Evolutionary conservation across 2,113 vertebrate genomes (phyloP).

Genomic region (Thunnus maccoyii): DNA sequence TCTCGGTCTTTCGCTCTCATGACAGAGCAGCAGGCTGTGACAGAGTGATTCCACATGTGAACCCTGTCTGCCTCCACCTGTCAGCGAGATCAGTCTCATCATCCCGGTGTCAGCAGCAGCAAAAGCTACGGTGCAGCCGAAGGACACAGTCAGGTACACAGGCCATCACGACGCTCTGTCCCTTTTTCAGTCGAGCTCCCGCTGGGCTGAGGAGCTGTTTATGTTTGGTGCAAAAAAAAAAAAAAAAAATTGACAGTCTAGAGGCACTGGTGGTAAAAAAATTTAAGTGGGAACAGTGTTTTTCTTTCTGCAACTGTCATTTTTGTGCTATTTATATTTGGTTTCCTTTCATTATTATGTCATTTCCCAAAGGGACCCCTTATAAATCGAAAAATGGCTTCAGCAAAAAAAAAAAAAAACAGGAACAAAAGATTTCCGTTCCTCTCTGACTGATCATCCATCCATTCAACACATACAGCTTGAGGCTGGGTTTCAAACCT

Average conservation of each 20-base stretch:
- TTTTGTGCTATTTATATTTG: not conserved
- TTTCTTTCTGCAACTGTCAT: not conserved
- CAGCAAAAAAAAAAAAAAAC: not conserved
- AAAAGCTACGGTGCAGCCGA: constrained; percentile 29
- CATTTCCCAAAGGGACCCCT: not conserved
- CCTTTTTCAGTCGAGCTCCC: not conserved
- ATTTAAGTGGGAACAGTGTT: not conserved
- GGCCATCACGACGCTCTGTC: constrained; percentile 5
- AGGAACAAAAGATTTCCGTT: constrained; percentile 5
- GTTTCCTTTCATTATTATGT: not conserved
- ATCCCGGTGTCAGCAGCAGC: constrained; percentile 27
- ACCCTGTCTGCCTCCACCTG: constrained; percentile 41
- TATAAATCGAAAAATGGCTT: not conserved
- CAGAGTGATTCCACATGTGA: constrained; percentile 48
- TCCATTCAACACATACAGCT: not conserved
- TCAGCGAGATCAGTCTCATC: constrained; percentile 52
- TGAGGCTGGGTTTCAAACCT: not conserved
- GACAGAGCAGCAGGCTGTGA: constrained; percentile 43
- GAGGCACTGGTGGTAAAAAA: too few relatives aligned
- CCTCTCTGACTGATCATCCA: not conserved
- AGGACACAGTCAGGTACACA: constrained; percentile 55
- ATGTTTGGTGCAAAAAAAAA: not conserved
- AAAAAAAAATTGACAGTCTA: not conserved
- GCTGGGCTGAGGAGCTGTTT: not conserved
- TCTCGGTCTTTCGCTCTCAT: not conserved